Conservation (phyloP, 2,888 invertebrate species). For the Arge pagana region DNA sequence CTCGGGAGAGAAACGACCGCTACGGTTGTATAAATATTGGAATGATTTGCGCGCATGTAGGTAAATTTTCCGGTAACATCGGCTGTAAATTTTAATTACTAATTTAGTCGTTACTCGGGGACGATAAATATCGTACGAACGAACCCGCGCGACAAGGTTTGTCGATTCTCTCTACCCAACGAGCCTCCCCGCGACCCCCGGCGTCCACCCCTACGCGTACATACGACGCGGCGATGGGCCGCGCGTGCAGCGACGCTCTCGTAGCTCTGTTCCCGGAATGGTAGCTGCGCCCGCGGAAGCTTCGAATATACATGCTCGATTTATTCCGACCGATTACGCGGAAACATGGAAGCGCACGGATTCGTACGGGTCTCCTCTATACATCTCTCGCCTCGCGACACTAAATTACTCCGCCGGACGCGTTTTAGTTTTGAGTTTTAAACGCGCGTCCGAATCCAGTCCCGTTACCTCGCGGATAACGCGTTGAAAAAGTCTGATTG, state of each 20-base stretch:
- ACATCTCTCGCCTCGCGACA: too few relatives aligned
- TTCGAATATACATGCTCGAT: constrained; percentile 9
- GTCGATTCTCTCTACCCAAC: constrained; percentile 4
- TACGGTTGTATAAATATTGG: too few relatives aligned
- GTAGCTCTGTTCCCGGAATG: neutral
- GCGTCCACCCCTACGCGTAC: neutral
- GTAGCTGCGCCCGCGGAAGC: too few relatives aligned
- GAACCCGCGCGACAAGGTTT: constrained; percentile 1
- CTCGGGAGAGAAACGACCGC: too few relatives aligned
- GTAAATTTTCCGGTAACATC: too few relatives aligned
- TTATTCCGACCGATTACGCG: constrained; percentile 15
- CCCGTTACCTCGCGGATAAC: too few relatives aligned
- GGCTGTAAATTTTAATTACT: constrained; percentile 19
- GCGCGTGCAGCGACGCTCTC: neutral
- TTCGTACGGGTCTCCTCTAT: neutral
- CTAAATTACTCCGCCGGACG: too few relatives aligned
- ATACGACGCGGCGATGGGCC: neutral
- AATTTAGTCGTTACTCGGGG: constrained; percentile 15
- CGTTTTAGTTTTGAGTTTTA: too few relatives aligned
- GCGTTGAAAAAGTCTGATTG: too few relatives aligned
- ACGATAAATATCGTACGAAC: constrained; percentile 15
- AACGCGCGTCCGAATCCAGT: too few relatives aligned
- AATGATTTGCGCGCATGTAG: too few relatives aligned
- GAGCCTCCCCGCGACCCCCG: constrained; percentile 1
- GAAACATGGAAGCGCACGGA: constrained; percentile 3